Evolutionary conservation across 2,888 invertebrate species (phyloP).

Genomic region (Coleophora deauratella): DNA sequence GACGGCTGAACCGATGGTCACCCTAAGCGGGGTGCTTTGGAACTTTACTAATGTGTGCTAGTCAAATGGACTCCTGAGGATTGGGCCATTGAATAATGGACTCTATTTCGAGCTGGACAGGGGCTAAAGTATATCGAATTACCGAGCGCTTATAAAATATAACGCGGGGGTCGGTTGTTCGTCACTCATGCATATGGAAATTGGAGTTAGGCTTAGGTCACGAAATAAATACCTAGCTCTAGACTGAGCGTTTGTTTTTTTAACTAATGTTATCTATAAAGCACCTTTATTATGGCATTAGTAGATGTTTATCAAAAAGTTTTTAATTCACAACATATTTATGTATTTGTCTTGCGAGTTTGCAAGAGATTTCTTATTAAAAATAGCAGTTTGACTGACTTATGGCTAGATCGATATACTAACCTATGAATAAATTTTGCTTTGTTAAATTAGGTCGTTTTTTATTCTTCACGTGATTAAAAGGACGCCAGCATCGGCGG

Average conservation of each 20-base stretch:
- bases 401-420: no score
- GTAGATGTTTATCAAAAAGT: no score
- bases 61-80: slow-evolving; percentile 69
- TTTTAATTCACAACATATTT: no score
- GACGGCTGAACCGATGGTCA: slow-evolving; percentile 23
- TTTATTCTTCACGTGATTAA: no score
- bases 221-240: slow-evolving; percentile 41
- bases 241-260: not conserved
- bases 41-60: slow-evolving; percentile 71
- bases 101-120: slow-evolving; percentile 35
- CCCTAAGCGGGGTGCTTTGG: slow-evolving; percentile 44
- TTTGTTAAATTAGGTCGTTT: no score
- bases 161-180: slow-evolving; percentile 33
- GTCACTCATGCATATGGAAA: slow-evolving; percentile 70
- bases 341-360: no score
- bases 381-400: no score
- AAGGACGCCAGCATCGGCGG: no score
- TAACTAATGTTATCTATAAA: no score
- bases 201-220: slow-evolving; percentile 50
- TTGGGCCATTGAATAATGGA: slow-evolving; percentile 39
- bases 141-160: slow-evolving; percentile 36
- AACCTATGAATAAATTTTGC: no score
- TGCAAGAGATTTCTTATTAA: no score
- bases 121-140: slow-evolving; percentile 35
- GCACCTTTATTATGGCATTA: no score